Evolutionary conservation across 1,140 invertebrate species (phyloP), one percentile per base, ranked within the genome.

Genomic region (Achroia grisella): DNA sequence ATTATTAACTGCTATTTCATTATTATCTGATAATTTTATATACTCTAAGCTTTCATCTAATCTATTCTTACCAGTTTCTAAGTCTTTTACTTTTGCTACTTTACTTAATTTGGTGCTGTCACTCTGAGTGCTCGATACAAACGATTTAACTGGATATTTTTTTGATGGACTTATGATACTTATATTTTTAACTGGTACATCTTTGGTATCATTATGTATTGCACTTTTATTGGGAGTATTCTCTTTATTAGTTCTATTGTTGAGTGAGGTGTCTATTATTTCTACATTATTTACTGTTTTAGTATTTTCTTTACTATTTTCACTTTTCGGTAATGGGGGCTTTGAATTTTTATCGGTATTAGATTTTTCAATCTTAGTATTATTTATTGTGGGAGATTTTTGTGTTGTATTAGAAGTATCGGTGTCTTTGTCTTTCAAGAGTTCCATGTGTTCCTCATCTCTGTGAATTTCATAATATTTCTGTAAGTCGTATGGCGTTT

Each of bases 401-500:
- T 53, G 39, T 54, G 65, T 62, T 32, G 36, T 44, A 35, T 66
- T 44, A 29, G 45, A 64, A 15, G 48, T 32, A 34, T 63, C 37
- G 35, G 67, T 62, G 30, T 62, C 58, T 46, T 73, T 78, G 53
- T 84, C 77, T 44, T 76, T 86, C 36, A 72, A 60, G 8, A 73
- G 62, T 35, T 77, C 74, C 64, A 77, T 68, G 51, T 87, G 83
- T 57, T 83, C 83, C 44, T 84, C 73, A 57, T 87, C 83, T 11
- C 65, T 60, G 58, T 86, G 80, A 34, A 86, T 65, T 73, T 86
- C 80, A 14, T 81, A 81, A 66, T 87, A 86, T 53, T 86, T 83
- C 56, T 87, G 79, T 50, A 87, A 61, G 50, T 87, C 86, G 50
- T 86, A 86, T 3, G 86, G 84, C 33, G 84, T 86, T 62, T 87